Percentiles rank a stretch among this genome's conserved stretches.
Conservation (phyloP, 2,888 invertebrate genomes). For the Nephrotoma flavescens region DNA sequence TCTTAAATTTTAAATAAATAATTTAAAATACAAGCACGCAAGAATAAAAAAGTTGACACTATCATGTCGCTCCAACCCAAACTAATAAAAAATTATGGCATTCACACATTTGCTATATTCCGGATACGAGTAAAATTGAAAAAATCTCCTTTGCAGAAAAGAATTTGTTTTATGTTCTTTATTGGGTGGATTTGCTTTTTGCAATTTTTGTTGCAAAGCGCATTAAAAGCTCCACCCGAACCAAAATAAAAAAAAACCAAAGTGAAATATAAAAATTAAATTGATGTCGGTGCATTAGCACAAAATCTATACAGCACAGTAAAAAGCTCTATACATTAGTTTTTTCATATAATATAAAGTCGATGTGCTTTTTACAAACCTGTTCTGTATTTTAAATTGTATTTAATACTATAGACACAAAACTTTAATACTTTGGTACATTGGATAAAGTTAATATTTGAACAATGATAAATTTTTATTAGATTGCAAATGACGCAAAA, state of each 20-base stretch:
- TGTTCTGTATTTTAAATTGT: neutral
- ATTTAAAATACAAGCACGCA: neutral
- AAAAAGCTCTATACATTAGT: neutral
- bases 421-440: neutral
- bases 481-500: neutral
- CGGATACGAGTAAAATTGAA: neutral
- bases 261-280: neutral
- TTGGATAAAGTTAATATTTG: neutral
- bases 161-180: neutral
- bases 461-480: neutral
- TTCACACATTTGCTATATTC: neutral
- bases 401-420: neutral
- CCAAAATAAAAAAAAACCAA: neutral
- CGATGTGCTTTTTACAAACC: neutral
- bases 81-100: neutral
- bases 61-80: neutral
- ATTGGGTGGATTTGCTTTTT: neutral
- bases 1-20: neutral
- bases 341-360: neutral
- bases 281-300: neutral
- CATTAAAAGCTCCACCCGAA: neutral
- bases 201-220: neutral
- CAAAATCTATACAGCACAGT: neutral
- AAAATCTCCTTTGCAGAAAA: neutral
- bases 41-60: neutral